Conservation (phyloP, 2,888 invertebrate species). For the Noctuana brunneofusca region DNA sequence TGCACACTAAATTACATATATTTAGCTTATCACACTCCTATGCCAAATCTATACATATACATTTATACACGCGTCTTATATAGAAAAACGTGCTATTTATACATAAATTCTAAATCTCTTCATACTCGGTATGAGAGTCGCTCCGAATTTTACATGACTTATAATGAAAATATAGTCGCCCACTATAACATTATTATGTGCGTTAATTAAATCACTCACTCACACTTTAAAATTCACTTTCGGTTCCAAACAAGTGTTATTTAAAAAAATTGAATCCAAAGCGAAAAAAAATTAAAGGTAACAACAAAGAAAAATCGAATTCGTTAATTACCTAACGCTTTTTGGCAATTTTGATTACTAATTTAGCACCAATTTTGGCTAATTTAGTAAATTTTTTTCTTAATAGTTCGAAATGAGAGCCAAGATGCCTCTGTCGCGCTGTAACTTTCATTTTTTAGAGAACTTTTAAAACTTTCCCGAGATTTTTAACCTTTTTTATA, state of each 20-base stretch:
- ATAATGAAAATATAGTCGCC: background rate
- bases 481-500: no score
- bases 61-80: slow-evolving; percentile 16
- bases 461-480: no score
- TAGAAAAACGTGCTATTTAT: slow-evolving; percentile 7
- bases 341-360: slow-evolving; percentile 57
- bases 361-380: slow-evolving; percentile 70
- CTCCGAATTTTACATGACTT: background rate
- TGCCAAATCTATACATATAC: background rate
- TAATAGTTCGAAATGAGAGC: slow-evolving; percentile 32
- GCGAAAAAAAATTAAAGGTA: background rate
- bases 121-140: background rate
- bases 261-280: slow-evolving; percentile 4
- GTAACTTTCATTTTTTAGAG: background rate
- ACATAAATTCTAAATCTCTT: background rate
- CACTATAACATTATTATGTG: slow-evolving; percentile 6
- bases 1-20: background rate
- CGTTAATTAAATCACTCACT: slow-evolving; percentile 5
- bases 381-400: slow-evolving; percentile 41
- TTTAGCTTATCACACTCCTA: background rate
- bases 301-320: slow-evolving; percentile 13
- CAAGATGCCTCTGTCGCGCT: slow-evolving; percentile 15
- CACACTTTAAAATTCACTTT: background rate
- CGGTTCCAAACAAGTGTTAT: slow-evolving; percentile 25
- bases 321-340: slow-evolving; percentile 38